Conservation (phyloP, 2,888 invertebrate genomes). For the Chydorus sphaericus region DNA sequence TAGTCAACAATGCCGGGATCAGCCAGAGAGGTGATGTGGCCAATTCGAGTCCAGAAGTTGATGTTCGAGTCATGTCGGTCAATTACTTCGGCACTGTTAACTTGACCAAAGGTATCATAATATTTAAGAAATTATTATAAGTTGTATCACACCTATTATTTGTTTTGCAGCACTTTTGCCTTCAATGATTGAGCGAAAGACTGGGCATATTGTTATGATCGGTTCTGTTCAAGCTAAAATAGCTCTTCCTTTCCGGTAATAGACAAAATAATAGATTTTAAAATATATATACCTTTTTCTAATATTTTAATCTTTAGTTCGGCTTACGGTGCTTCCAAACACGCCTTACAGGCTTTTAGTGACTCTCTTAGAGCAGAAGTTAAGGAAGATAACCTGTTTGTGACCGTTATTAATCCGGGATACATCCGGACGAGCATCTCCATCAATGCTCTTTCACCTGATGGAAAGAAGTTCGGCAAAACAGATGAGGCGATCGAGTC, state of each 20-base stretch:
- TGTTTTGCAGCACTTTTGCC: slow-evolving; percentile 63
- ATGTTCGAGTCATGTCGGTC: slow-evolving; percentile 72
- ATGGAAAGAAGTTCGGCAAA: slow-evolving; percentile 62
- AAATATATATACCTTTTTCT: too few relatives aligned
- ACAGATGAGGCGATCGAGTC: slow-evolving; percentile 66
- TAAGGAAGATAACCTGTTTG: slow-evolving; percentile 52
- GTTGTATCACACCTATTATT: too few relatives aligned
- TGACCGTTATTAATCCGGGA: slow-evolving; percentile 78
- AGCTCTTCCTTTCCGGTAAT: slow-evolving; percentile 61
- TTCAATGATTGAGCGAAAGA: slow-evolving; percentile 56
- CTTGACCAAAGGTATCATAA: slow-evolving; percentile 63
- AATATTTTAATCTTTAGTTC: slow-evolving; percentile 37
- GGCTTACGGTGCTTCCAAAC: slow-evolving; percentile 83
- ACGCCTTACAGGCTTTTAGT: slow-evolving; percentile 85
- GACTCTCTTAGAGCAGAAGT: slow-evolving; percentile 83
- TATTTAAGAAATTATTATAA: background rate
- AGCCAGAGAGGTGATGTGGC: slow-evolving; percentile 59
- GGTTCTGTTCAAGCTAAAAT: slow-evolving; percentile 89
- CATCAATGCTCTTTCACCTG: slow-evolving; percentile 71
- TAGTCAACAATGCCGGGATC: slow-evolving; percentile 79
- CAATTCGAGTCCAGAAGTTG: slow-evolving; percentile 63
- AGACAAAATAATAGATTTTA: slow-evolving; percentile 33
- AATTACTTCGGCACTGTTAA: slow-evolving; percentile 91
- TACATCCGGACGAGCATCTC: slow-evolving; percentile 86
- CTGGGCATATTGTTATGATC: slow-evolving; percentile 71